These are phyloP conservation scores for Nycticorax nycticorax DNA, from an alignment of 2,113 vertebrate genomes.

Conservation along the genomic window DNA sequence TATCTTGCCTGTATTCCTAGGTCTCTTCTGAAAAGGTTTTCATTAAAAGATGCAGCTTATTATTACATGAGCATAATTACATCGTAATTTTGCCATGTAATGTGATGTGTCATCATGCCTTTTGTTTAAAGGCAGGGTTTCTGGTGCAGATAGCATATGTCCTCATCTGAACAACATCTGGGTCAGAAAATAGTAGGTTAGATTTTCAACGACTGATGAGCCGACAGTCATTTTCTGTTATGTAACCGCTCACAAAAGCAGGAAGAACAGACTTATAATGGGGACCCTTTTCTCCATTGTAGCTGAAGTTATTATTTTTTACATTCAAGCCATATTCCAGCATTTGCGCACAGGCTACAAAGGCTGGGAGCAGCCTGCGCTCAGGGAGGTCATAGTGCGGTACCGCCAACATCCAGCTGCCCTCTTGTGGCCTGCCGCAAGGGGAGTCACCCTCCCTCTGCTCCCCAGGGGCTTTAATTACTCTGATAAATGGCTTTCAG, in stretches of 20 bases:
- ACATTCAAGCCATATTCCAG: neutral
- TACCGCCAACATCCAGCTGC: neutral
- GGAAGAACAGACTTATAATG: neutral
- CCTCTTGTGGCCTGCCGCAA: slow-evolving; percentile 58
- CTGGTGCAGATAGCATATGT: neutral
- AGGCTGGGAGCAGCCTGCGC: neutral
- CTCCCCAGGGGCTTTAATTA: slow-evolving; percentile 62
- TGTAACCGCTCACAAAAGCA: neutral
- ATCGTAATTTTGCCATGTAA: neutral
- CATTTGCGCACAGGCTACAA: neutral
- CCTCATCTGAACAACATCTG: slow-evolving; percentile 20
- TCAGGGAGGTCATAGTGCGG: neutral
- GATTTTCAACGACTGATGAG: neutral
- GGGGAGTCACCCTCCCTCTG: slow-evolving; percentile 36
- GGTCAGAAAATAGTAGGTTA: slow-evolving; percentile 46
- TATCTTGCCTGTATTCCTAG: neutral
- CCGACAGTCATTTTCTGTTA: slow-evolving; percentile 34
- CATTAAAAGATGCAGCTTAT: neutral
- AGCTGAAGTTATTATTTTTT: neutral
- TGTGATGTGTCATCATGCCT: neutral
- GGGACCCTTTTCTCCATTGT: neutral
- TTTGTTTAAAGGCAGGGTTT: slow-evolving; percentile 5
- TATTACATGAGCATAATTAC: slow-evolving; percentile 10
- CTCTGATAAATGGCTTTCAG: slow-evolving; percentile 60
- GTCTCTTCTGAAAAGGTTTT: slow-evolving; percentile 20